phyloP scores from a whole-genome alignment of 2,797 vertebrate genomes.

The Epinephelus coioides region DNA sequence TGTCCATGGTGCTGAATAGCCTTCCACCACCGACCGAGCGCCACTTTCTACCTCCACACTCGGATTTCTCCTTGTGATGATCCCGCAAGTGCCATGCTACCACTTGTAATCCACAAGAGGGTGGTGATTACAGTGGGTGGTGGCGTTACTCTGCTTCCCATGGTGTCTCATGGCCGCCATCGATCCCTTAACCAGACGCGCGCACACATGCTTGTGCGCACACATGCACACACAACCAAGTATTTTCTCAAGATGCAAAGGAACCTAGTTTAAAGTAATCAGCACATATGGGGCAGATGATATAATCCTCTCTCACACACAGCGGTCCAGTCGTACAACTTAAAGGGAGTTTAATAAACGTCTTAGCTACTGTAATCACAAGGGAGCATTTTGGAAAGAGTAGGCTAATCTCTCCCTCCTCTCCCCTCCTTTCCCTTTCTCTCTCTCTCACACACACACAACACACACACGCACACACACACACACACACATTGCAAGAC shows the following conservation, averaged over 20 bases:
- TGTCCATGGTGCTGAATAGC: slow-evolving; percentile 75
- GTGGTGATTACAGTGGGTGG: slow-evolving; percentile 72
- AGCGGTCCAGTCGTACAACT: slow-evolving; percentile 29
- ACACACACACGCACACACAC: neutral
- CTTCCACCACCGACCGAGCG: neutral
- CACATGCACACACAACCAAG: neutral
- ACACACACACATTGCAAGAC: slow-evolving; percentile 12
- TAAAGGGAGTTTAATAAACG: slow-evolving; percentile 58
- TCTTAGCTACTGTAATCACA: slow-evolving; percentile 39
- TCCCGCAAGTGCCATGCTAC: slow-evolving; percentile 37
- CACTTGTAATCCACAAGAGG: slow-evolving; percentile 72
- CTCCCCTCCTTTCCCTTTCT: neutral
- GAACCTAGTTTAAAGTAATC: neutral
- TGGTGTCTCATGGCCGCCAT: slow-evolving; percentile 60
- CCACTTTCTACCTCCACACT: slow-evolving; percentile 17
- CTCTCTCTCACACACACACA: neutral
- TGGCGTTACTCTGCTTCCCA: slow-evolving; percentile 51
- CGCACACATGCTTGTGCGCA: neutral
- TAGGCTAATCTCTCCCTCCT: slow-evolving; percentile 6
- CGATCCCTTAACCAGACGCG: slow-evolving; percentile 47
- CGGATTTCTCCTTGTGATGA: slow-evolving; percentile 28
- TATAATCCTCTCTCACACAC: neutral
- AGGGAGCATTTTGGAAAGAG: slow-evolving; percentile 48
- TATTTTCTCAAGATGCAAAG: too few species aligned
- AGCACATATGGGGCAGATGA: neutral